Conservation (phyloP, 1,140 invertebrate species). For the Drosophila trapezifrons region DNA sequence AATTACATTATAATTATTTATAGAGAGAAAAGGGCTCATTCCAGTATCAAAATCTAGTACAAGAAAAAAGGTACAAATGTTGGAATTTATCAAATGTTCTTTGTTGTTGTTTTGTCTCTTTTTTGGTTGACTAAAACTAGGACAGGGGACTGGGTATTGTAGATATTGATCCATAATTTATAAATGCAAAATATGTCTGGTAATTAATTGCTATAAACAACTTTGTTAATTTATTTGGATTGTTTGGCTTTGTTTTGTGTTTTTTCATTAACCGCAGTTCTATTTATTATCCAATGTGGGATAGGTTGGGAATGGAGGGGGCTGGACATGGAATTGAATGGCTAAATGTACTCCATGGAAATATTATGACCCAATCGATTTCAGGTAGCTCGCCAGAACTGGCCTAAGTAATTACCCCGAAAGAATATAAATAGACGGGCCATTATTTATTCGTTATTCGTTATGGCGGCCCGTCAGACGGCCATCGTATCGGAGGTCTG, state of each 20-base stretch:
- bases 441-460: conserved; percentile 15
- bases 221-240: conserved; percentile 30
- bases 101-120: conserved; percentile 14
- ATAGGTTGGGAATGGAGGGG: not conserved
- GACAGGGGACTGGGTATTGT: conserved; percentile 10
- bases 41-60: conserved; percentile 52
- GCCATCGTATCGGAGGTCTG: conserved; percentile 10
- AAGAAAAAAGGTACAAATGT: conserved; percentile 38
- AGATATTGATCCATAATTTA: conserved; percentile 36
- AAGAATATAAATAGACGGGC: conserved; percentile 17
- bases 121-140: conserved; percentile 29
- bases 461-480: conserved; percentile 7
- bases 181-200: conserved; percentile 19
- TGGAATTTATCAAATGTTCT: conserved; percentile 17
- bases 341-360: conserved; percentile 5
- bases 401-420: conserved; percentile 25
- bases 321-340: conserved; percentile 13
- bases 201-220: conserved; percentile 36
- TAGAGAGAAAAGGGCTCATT: conserved; percentile 54
- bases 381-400: conserved; percentile 4
- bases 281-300: conserved; percentile 27
- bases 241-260: conserved; percentile 1
- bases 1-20: conserved; percentile 45
- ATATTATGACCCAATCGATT: conserved; percentile 21
- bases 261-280: conserved; percentile 12